Evolutionary conservation across 2,113 vertebrate species (phyloP), one percentile per base, ranked within the genome.

Genomic region (Datnioides undecimradiatus): DNA sequence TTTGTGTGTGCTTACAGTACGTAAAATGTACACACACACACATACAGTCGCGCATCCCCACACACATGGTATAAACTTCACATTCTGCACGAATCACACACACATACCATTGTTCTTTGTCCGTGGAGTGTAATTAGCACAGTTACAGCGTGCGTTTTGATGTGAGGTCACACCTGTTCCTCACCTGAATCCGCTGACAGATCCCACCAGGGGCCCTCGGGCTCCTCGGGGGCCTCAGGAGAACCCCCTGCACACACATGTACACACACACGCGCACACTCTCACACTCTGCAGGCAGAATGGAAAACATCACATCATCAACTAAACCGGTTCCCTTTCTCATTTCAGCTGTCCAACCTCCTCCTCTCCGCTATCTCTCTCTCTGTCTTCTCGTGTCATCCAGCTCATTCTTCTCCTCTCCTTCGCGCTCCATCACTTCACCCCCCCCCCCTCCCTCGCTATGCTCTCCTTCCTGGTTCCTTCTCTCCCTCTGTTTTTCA

Each of bases 401-500:
- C n/a, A 63, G 80, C 79, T 87, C 83, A 73, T 90, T 87, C 80
- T 78, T 85, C 87, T 89, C 76, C 31, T 75, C 68, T 62, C 54
- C 34, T 75, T 57, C 52, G 5, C 27, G 8, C 80, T 41, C 65
- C 71, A 63, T 84, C 72, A 40, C 74, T 76, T 74, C 71, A 49
- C 36, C 84, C 54, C 31, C 48, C 7, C 19, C 23, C 4, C 21
- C 12, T n/a, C 12, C 60, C 65, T 23, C n/a, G 1, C 72, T 67
- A 54, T 66, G 73, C 74, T 70, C 82, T 59, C 66, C 27, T 58
- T 76, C 82, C 78, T 54, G 43, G 54, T 69, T 67, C 74, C 70
- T 52, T 72, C 70, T 36, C 57, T 75, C 73, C 59, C 76, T 87
- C 80, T 94, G 94, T 91, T 93, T 94, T 93, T 93, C 92, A 93